A percentile compares a stretch with the other conserved stretches of the same genome.
Evolutionary conservation across 2,888 invertebrate genomes (phyloP).

Genomic region (Heliconius charithonia): DNA sequence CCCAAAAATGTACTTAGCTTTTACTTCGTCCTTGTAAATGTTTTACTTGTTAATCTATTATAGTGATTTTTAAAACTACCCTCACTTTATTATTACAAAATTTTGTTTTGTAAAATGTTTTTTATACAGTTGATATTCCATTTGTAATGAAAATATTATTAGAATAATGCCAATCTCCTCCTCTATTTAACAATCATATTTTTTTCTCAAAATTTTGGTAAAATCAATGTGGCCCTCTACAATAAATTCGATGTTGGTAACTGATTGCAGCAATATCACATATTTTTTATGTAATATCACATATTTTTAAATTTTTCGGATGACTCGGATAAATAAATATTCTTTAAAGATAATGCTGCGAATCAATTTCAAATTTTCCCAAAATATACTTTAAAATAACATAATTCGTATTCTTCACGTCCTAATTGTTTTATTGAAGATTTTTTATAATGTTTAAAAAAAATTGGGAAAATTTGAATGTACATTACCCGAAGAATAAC

Average conservation of each 20-base stretch:
- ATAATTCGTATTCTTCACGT: not conserved
- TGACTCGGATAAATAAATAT: not conserved
- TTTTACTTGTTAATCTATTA: not conserved
- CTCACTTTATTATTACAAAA: not conserved
- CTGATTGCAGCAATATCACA: not conserved
- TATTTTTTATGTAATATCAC: too few species aligned
- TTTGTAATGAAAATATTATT: not conserved
- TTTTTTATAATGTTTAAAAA: not conserved
- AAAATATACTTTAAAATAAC: not conserved
- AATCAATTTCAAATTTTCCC: slow-evolving; percentile 36
- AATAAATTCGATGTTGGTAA: slow-evolving; percentile 41
- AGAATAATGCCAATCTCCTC: slow-evolving; percentile 39
- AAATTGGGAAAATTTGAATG: slow-evolving; percentile 48
- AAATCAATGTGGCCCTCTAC: slow-evolving; percentile 29
- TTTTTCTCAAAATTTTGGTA: slow-evolving; percentile 32
- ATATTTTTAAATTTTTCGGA: too few species aligned
- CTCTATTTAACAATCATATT: slow-evolving; percentile 42
- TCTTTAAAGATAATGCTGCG: slow-evolving; percentile 39
- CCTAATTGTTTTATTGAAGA: not conserved
- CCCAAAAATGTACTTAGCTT: not conserved
- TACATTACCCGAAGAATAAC: slow-evolving; percentile 45
- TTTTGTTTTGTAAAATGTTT: not conserved
- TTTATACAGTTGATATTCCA: not conserved
- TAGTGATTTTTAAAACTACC: not conserved
- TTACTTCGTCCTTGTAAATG: not conserved